phyloP scores from a whole-genome alignment of 2,113 vertebrate species.

The Equus quagga region DNA sequence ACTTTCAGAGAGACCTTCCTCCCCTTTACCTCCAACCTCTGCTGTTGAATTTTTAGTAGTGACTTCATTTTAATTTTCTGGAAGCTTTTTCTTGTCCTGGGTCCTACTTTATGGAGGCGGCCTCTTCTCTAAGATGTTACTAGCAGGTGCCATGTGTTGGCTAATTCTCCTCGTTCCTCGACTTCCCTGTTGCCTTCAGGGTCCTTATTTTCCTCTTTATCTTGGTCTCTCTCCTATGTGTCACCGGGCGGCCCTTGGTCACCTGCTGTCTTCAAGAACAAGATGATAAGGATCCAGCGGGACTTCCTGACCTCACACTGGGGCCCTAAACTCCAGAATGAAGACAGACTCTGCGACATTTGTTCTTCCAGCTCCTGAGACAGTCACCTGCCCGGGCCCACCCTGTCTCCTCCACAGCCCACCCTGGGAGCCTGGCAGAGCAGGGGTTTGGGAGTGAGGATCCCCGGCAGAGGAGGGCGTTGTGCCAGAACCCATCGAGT shows the following conservation, averaged over 20 bases:
- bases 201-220: neutral
- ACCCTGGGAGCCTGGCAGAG: neutral
- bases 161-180: too few relatives aligned
- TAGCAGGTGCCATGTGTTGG: neutral
- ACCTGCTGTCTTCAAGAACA: neutral
- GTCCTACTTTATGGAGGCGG: neutral
- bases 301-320: too few relatives aligned
- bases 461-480: neutral
- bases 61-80: too few relatives aligned
- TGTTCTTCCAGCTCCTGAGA: too few relatives aligned
- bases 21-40: neutral
- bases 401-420: neutral
- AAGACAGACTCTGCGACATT: neutral
- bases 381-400: too few relatives aligned
- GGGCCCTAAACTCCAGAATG: neutral
- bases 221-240: neutral
- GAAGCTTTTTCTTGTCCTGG: too few relatives aligned
- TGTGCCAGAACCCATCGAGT: too few relatives aligned
- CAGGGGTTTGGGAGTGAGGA: neutral
- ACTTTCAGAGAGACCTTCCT: neutral
- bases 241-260: neutral
- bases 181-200: neutral
- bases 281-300: neutral
- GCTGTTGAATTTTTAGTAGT: neutral
- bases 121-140: neutral